These are phyloP conservation scores for Coleophora deauratella DNA, from an alignment of 2,888 invertebrate species.

Conservation along the genomic window DNA sequence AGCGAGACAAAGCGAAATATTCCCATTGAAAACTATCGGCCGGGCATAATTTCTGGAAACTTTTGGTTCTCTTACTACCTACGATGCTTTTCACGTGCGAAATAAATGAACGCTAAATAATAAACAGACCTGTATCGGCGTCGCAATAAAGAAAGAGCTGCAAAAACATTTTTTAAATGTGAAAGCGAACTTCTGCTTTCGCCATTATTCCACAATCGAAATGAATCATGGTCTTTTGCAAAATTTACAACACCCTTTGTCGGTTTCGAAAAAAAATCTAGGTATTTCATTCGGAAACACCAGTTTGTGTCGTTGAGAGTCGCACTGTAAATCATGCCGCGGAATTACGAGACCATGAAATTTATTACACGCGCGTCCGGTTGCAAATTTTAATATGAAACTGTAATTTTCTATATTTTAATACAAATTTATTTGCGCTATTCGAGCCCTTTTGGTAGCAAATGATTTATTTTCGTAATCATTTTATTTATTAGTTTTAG, in stretches of 20 bases:
- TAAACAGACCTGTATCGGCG: no score
- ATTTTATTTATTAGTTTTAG: neutral
- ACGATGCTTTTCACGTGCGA: no score
- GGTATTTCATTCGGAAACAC: slow-evolving; percentile 20
- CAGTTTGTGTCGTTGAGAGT: slow-evolving; percentile 41
- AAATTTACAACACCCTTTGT: neutral
- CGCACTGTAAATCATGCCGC: slow-evolving; percentile 55
- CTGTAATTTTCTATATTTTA: slow-evolving; percentile 49
- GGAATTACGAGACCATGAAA: slow-evolving; percentile 62
- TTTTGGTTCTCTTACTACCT: slow-evolving; percentile 27
- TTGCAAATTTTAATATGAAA: slow-evolving; percentile 57
- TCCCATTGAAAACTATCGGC: slow-evolving; percentile 47
- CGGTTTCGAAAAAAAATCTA: neutral
- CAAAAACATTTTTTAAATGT: no score
- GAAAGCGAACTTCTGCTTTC: no score
- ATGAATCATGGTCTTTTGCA: no score
- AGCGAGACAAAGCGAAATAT: slow-evolving; percentile 50
- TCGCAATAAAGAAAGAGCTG: no score
- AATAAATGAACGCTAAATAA: no score
- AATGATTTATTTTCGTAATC: slow-evolving; percentile 5
- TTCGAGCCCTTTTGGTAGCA: slow-evolving; percentile 23
- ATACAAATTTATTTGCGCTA: slow-evolving; percentile 40
- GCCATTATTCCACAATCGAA: no score
- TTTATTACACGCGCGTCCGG: slow-evolving; percentile 59
- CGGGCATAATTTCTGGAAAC: slow-evolving; percentile 39